Percentiles rank a stretch among this genome's conserved stretches.
phyloP scores from a whole-genome alignment of 2,113 vertebrate genomes.

The Cromileptes altivelis region DNA sequence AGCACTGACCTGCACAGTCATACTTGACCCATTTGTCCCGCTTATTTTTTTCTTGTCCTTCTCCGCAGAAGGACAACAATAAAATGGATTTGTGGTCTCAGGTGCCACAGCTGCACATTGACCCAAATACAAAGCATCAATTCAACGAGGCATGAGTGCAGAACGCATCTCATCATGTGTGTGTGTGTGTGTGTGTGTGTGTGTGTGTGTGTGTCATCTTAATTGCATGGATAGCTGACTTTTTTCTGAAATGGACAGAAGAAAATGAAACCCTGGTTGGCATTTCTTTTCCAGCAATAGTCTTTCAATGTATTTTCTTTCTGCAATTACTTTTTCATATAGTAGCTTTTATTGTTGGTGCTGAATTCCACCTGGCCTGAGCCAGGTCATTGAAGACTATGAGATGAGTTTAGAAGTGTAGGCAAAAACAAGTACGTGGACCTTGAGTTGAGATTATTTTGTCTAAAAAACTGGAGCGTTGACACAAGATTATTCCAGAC shows the following conservation, averaged over 20 bases:
- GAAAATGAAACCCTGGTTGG: background rate
- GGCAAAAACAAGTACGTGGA: too few relatives aligned
- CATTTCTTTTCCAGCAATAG: background rate
- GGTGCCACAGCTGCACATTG: slow-evolving; percentile 34
- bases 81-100: slow-evolving; percentile 24
- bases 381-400: background rate
- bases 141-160: slow-evolving; percentile 22
- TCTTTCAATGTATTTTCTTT: background rate
- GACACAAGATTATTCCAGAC: too few relatives aligned
- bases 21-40: background rate
- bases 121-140: slow-evolving; percentile 33
- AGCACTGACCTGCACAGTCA: background rate
- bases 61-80: slow-evolving; percentile 2
- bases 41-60: background rate
- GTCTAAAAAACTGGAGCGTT: too few relatives aligned
- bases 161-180: slow-evolving; percentile 15
- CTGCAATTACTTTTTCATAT: background rate
- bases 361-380: background rate
- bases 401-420: background rate
- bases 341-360: background rate
- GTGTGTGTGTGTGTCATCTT: slow-evolving; percentile 12
- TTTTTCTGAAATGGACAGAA: background rate
- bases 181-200: background rate
- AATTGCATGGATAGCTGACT: slow-evolving; percentile 9
- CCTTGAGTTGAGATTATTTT: too few relatives aligned